Conservation (phyloP, 2,888 invertebrate genomes). For the Clitarchus hookeri region DNA sequence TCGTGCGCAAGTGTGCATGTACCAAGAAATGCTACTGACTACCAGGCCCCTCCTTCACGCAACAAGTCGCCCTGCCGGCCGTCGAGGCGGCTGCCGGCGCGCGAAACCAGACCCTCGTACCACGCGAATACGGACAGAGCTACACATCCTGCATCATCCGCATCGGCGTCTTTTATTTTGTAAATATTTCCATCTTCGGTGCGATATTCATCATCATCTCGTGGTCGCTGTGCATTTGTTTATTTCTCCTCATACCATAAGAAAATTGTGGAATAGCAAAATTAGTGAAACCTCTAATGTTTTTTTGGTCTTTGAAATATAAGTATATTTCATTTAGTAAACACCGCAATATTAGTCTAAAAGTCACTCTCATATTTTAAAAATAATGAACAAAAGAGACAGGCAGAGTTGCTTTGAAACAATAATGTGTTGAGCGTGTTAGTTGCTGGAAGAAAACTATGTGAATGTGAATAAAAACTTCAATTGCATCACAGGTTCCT, state of each 20-base stretch:
- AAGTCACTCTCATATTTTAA: background rate
- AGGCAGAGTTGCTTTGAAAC: no score
- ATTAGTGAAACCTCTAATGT: background rate
- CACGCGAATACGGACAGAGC: slow-evolving; percentile 25
- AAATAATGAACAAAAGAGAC: background rate
- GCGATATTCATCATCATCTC: slow-evolving; percentile 48
- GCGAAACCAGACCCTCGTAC: background rate
- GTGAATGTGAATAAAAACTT: background rate
- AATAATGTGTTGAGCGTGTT: background rate
- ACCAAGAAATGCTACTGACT: slow-evolving; percentile 82
- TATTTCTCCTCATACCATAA: slow-evolving; percentile 47
- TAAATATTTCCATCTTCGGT: slow-evolving; percentile 48
- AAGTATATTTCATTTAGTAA: background rate
- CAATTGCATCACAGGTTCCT: background rate
- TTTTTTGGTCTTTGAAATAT: background rate
- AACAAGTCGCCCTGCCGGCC: slow-evolving; percentile 39
- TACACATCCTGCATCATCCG: slow-evolving; percentile 36
- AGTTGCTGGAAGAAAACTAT: background rate
- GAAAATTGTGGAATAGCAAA: slow-evolving; percentile 20
- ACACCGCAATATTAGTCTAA: background rate
- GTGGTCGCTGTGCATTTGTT: slow-evolving; percentile 48
- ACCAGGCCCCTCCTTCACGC: slow-evolving; percentile 46
- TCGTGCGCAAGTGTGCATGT: slow-evolving; percentile 96
- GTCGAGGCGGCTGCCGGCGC: slow-evolving; percentile 27
- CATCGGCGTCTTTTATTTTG: slow-evolving; percentile 46